phyloP scores from a whole-genome alignment of 2,113 vertebrate genomes.

The zebrafish (Danio rerio) region GRCz12tu NC_133194.1:8966501-8967000 shows the following conservation, averaged over 20 bases:
- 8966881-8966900: background rate
- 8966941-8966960: background rate
- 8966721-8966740: background rate
- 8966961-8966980: background rate
- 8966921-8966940: conserved; percentile 6
- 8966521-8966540: too few species aligned
- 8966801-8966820: background rate
- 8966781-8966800: background rate
- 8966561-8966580: too few species aligned
- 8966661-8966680: background rate
- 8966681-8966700: background rate
- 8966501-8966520: too few species aligned
- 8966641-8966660: background rate
- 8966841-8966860: background rate
- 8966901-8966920: background rate
- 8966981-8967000: background rate
- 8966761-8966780: background rate
- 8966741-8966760: too few species aligned
- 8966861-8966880: background rate
- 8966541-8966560: too few species aligned
- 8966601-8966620: too few species aligned
- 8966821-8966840: background rate
- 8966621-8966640: background rate
- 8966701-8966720: background rate
- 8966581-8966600: too few species aligned